phyloP scores from a whole-genome alignment of 2,113 vertebrate genomes.

The Pseudolaguvia tuberculata region DNA sequence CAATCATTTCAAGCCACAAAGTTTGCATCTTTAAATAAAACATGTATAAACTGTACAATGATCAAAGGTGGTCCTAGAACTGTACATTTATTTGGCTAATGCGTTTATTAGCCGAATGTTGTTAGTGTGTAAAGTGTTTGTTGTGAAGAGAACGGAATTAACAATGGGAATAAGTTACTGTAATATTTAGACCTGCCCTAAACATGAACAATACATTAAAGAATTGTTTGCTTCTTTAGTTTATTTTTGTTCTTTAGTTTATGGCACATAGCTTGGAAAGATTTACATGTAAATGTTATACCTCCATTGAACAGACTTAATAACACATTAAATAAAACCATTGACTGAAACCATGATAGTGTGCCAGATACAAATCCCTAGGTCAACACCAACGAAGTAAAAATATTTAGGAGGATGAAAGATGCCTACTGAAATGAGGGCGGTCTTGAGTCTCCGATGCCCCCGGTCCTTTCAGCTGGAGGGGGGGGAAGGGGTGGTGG shows the following conservation, averaged over 20 bases:
- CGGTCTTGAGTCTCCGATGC: conserved; percentile 86
- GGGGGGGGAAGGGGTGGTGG: conserved; percentile 79
- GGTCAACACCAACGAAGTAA: conserved; percentile 6
- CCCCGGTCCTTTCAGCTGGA: conserved; percentile 81
- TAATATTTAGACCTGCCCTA: no score
- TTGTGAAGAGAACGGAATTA: background rate
- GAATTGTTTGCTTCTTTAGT: background rate
- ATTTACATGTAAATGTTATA: background rate
- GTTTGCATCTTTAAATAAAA: background rate
- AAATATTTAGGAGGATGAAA: conserved; percentile 11
- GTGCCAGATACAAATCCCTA: conserved; percentile 22
- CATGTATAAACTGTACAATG: background rate
- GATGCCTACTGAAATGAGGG: conserved; percentile 85
- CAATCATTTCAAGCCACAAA: background rate
- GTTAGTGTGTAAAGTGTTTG: background rate
- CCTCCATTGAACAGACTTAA: background rate
- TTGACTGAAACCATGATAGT: conserved; percentile 7
- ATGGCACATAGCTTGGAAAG: background rate
- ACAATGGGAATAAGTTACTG: background rate
- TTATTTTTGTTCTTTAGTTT: background rate
- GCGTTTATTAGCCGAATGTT: conserved; percentile 15
- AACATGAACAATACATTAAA: no score
- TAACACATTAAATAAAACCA: conserved; percentile 3
- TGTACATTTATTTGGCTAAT: no score
- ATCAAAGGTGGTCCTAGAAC: background rate